Conservation (phyloP, 2,113 vertebrate species). For the Saguinus imperator region DNA sequence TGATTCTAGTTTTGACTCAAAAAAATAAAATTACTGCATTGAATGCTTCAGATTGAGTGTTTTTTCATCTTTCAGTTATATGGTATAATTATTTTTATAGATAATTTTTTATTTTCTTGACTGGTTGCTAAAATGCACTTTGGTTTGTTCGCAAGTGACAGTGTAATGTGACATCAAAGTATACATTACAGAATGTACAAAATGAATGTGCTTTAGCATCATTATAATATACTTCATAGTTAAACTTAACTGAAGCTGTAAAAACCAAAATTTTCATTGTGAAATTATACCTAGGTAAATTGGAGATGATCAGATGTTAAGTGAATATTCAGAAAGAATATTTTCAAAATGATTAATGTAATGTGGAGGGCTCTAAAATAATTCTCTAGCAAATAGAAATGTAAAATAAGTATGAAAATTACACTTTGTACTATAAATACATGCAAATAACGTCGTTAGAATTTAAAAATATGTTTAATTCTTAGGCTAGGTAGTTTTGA, state of each 20-base stretch:
- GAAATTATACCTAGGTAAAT: not conserved
- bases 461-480: not conserved
- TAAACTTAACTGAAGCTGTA: not conserved
- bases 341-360: constrained; percentile 1
- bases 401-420: constrained; percentile 19
- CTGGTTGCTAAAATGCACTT: not conserved
- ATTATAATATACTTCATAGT: not conserved
- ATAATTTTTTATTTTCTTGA: constrained; percentile 29
- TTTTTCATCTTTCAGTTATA: constrained; percentile 26
- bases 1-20: not conserved
- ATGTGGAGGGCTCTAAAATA: not conserved
- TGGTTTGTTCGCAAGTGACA: constrained; percentile 23
- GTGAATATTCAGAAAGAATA: constrained; percentile 15
- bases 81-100: not conserved
- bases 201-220: constrained; percentile 29
- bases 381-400: constrained; percentile 21
- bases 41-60: not conserved
- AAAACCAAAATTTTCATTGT: constrained; percentile 44
- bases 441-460: not conserved
- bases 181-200: not conserved
- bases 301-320: not conserved
- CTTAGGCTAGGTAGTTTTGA: not conserved
- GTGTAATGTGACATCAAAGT: not conserved
- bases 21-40: constrained; percentile 15
- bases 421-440: not conserved